A percentile compares a stretch with the other conserved stretches of the same genome.
Evolutionary conservation across 2,113 vertebrate genomes (phyloP).

Genomic region (Callorhinus ursinus): DNA sequence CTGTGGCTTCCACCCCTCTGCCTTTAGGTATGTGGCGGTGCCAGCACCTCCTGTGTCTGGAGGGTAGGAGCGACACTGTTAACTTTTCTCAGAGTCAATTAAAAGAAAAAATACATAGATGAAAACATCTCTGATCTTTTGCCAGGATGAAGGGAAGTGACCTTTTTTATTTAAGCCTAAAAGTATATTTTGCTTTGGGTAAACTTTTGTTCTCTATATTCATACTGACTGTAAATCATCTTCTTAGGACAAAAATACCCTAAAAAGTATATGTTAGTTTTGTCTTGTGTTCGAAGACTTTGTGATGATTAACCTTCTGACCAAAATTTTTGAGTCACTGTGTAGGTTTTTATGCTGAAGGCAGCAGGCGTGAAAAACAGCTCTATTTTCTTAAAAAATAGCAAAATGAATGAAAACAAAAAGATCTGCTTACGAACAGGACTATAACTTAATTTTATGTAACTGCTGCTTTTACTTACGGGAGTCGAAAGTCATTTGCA

Average conservation of each 20-base stretch:
- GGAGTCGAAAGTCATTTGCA: background rate
- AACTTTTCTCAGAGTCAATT: background rate
- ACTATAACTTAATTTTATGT: background rate
- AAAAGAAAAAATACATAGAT: background rate
- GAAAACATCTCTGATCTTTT: conserved; percentile 21
- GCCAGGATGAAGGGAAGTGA: background rate
- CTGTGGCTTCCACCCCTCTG: conserved; percentile 77
- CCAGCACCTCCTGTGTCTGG: background rate
- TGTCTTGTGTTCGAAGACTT: background rate
- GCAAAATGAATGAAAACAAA: background rate
- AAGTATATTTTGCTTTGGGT: background rate
- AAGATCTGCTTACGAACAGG: background rate
- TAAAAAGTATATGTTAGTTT: background rate
- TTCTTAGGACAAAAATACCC: background rate
- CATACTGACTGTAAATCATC: background rate
- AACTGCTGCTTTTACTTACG: background rate
- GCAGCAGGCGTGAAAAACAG: background rate
- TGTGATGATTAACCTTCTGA: background rate
- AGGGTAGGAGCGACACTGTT: background rate
- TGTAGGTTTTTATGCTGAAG: background rate
- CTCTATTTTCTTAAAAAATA: background rate
- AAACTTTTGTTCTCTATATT: background rate
- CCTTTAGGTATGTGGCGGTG: conserved; percentile 84
- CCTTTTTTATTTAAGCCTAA: background rate
- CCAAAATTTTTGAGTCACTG: background rate